Conservation (phyloP, 2,113 vertebrate species). For the Microtus pennsylvanicus region DNA sequence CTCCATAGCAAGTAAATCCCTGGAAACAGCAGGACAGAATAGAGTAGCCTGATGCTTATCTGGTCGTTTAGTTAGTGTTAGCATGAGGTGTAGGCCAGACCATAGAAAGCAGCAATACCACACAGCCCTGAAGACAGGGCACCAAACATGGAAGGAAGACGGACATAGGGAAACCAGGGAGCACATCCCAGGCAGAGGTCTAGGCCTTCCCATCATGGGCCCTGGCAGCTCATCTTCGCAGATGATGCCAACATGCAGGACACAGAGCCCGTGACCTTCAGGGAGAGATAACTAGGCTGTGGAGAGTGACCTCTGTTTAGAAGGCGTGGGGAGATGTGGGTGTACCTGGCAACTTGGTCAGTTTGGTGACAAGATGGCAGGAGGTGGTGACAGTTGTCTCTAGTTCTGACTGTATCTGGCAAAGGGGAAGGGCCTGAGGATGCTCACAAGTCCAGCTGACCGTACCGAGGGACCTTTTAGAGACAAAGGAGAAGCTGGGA, state of each 20-base stretch:
- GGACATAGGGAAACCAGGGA: too few species aligned
- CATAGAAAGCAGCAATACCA: not conserved
- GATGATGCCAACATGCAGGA: fast-evolving
- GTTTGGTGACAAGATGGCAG: too few species aligned
- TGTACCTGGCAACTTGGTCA: too few species aligned
- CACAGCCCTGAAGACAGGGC: fast-evolving
- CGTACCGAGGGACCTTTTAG: fast-evolving
- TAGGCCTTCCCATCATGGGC: fast-evolving
- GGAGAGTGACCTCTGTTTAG: too few species aligned
- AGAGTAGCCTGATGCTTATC: not conserved
- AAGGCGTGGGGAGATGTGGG: not conserved
- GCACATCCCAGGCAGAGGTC: fast-evolving
- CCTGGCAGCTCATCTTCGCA: not conserved
- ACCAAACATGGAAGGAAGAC: too few species aligned
- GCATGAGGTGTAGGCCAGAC: not conserved
- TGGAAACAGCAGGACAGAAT: too few species aligned
- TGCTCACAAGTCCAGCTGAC: not conserved
- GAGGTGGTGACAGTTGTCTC: not conserved
- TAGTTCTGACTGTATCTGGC: not conserved
- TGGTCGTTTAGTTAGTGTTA: not conserved
- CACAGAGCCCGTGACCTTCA: fast-evolving
- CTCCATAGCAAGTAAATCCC: not conserved
- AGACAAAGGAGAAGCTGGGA: not conserved
- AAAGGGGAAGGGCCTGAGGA: not conserved
- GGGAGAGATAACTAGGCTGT: too few species aligned